A percentile compares a stretch with the other conserved stretches of the same genome.
Evolutionary conservation across 2,113 vertebrate species (phyloP).

Genomic region (Oncorhynchus clarkii): DNA sequence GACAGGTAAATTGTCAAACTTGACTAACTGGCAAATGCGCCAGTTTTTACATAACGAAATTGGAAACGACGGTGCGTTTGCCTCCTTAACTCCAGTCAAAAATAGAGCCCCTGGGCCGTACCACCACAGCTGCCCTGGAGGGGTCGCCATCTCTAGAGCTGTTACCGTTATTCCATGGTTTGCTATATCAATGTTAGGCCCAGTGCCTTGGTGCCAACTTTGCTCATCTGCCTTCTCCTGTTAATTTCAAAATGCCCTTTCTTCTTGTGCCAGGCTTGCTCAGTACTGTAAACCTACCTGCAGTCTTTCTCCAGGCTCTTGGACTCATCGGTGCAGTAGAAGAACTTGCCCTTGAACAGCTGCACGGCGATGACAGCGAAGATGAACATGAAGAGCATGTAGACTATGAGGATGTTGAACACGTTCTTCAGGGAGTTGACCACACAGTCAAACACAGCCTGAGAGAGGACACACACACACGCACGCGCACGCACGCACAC

Average conservation of each 20-base stretch:
- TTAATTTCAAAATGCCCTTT: not conserved
- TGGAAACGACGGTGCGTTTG: no score
- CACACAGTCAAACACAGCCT: constrained; percentile 98
- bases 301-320: constrained; percentile 94
- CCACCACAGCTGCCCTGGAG: constrained; percentile 5
- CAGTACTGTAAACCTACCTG: constrained; percentile 74
- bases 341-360: constrained; percentile 97
- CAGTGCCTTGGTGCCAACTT: no score
- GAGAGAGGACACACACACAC: constrained; percentile 24
- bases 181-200: not conserved
- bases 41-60: no score
- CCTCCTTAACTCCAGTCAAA: no score
- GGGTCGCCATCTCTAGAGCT: not conserved
- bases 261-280: no score
- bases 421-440: constrained; percentile 97
- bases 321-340: constrained; percentile 95
- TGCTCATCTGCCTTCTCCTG: not conserved
- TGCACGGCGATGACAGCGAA: constrained; percentile 96
- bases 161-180: not conserved
- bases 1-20: no score
- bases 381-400: constrained; percentile 99
- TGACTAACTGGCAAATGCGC: no score
- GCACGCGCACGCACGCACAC: no score
- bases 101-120: not conserved
- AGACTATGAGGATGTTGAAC: constrained; percentile 95